phyloP scores from a whole-genome alignment of 2,797 vertebrate genomes.

The Mormyrops boulengeri region DNA sequence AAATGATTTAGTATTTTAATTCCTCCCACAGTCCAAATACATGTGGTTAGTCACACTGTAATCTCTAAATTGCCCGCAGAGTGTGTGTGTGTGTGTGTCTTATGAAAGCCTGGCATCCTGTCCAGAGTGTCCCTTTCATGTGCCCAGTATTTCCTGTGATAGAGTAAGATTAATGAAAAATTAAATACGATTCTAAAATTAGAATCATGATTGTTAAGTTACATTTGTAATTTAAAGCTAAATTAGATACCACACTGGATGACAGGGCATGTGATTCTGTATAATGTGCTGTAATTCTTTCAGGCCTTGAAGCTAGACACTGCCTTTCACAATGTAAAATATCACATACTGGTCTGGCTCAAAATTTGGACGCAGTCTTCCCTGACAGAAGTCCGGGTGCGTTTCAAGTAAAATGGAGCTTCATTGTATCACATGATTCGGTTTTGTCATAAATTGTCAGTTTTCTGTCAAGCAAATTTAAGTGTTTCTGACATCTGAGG shows the following conservation, averaged over 20 bases:
- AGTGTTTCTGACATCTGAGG: background rate
- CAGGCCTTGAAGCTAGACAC: background rate
- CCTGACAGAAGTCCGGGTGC: background rate
- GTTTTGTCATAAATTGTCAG: conserved; percentile 9
- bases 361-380: background rate
- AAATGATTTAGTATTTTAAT: background rate
- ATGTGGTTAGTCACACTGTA: background rate
- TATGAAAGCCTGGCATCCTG: background rate
- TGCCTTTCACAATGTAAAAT: background rate
- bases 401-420: background rate
- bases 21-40: background rate
- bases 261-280: background rate
- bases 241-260: background rate
- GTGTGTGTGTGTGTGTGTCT: background rate
- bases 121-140: background rate
- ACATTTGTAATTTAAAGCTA: background rate
- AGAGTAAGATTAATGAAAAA: background rate
- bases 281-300: background rate
- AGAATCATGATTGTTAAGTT: background rate
- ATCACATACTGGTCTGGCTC: background rate
- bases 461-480: background rate
- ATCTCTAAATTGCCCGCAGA: background rate
- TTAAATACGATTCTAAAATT: background rate
- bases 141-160: background rate
- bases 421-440: background rate